A percentile compares a stretch with the other conserved stretches of the same genome.
These are phyloP conservation scores for Jaculus jaculus DNA, from an alignment of 2,113 vertebrate species.

Conservation along the genomic window DNA sequence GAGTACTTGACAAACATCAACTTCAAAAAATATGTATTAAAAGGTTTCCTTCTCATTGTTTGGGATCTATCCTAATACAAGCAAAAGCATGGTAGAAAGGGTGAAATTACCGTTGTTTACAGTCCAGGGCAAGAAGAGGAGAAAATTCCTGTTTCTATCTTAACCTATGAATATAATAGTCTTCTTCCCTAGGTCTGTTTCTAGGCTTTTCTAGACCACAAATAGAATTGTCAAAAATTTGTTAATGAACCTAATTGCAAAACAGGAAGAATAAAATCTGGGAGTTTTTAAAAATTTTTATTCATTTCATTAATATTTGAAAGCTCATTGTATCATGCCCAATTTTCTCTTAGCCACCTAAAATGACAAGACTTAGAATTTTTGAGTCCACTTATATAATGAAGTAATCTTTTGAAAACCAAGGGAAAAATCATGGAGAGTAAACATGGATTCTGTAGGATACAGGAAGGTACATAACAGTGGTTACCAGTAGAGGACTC, in stretches of 20 bases:
- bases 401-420: slow-evolving; percentile 25
- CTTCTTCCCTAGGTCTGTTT: slow-evolving; percentile 1
- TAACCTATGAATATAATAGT: neutral
- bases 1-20: neutral
- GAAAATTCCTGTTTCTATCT: neutral
- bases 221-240: neutral
- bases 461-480: neutral
- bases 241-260: neutral
- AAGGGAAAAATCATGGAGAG: slow-evolving; percentile 7
- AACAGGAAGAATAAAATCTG: slow-evolving; percentile 6
- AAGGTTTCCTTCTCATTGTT: neutral
- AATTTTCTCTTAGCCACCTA: neutral
- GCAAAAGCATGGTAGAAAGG: neutral
- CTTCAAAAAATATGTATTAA: neutral
- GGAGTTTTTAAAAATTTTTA: neutral
- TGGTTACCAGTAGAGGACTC: neutral
- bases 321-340: neutral
- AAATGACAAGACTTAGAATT: neutral
- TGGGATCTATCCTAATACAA: neutral
- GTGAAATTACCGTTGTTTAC: neutral
- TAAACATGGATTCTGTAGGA: slow-evolving; percentile 6
- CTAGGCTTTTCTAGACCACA: neutral
- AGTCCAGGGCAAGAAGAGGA: too few relatives aligned
- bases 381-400: neutral
- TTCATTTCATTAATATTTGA: slow-evolving; percentile 40